Evolutionary conservation across 2,888 invertebrate genomes (phyloP).

Genomic region (Aleiodes leptofemur): DNA sequence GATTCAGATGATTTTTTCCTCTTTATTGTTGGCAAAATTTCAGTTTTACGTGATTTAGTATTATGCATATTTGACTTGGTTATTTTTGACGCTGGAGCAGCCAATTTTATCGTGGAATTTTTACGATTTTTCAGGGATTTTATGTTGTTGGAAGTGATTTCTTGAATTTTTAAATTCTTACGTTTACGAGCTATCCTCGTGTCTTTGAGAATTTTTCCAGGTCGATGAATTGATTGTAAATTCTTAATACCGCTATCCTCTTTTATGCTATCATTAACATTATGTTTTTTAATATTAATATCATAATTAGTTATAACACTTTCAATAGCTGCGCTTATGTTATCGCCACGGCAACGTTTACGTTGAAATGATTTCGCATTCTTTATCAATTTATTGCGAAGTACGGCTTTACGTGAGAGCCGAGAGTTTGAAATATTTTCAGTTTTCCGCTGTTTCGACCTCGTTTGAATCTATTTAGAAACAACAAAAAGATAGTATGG

Average conservation of each 20-base stretch:
- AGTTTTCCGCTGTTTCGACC: slow-evolving; percentile 63
- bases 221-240: slow-evolving; percentile 20
- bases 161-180: slow-evolving; percentile 63
- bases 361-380: slow-evolving; percentile 72
- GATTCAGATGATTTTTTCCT: slow-evolving; percentile 60
- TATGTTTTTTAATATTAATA: not conserved
- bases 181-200: slow-evolving; percentile 64
- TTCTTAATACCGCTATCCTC: slow-evolving; percentile 1
- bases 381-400: slow-evolving; percentile 71
- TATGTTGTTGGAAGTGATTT: not conserved
- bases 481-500: slow-evolving; percentile 26
- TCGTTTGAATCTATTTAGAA: slow-evolving; percentile 66
- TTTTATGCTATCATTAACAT: not conserved
- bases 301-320: slow-evolving; percentile 60
- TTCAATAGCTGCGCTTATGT: slow-evolving; percentile 68
- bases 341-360: slow-evolving; percentile 67
- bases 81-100: slow-evolving; percentile 16
- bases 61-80: slow-evolving; percentile 12
- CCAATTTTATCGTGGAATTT: slow-evolving; percentile 47
- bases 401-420: slow-evolving; percentile 64
- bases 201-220: slow-evolving; percentile 54
- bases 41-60: slow-evolving; percentile 30
- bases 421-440: slow-evolving; percentile 60
- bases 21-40: slow-evolving; percentile 43
- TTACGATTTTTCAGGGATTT: slow-evolving; percentile 29